Conservation (phyloP, 2,113 vertebrate genomes). For the Acanthisitta chloris region DNA sequence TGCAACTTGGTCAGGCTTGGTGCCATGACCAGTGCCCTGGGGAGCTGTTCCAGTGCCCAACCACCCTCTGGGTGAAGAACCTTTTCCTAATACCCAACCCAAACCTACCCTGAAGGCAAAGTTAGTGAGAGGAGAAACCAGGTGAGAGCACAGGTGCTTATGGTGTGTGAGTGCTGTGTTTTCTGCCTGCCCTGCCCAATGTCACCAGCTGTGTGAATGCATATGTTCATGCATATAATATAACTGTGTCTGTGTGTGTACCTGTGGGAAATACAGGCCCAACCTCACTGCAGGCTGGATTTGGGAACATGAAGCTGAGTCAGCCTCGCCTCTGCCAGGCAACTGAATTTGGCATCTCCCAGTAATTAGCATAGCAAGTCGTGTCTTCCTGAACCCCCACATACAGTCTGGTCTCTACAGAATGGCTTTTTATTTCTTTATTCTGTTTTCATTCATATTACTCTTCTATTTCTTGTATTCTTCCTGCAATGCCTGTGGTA, state of each 20-base stretch:
- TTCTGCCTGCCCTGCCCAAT: background rate
- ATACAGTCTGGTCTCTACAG: background rate
- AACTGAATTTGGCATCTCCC: background rate
- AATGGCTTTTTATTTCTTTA: background rate
- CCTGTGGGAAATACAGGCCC: background rate
- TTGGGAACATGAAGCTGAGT: background rate
- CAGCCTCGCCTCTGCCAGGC: background rate
- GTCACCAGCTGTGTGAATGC: background rate
- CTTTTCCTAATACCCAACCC: background rate
- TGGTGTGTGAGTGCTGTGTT: background rate
- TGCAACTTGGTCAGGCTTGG: background rate
- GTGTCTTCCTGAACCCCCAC: rapidly evolving
- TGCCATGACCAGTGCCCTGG: background rate
- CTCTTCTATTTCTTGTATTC: background rate
- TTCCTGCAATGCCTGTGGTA: background rate
- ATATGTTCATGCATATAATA: rapidly evolving
- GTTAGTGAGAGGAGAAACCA: background rate
- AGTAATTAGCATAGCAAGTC: background rate
- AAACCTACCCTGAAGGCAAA: background rate
- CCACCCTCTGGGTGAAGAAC: background rate
- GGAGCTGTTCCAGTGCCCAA: background rate
- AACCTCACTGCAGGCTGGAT: background rate
- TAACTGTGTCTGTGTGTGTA: rapidly evolving
- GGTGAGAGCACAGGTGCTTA: background rate
- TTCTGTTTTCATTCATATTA: background rate